Conservation (phyloP, 2,888 invertebrate species). For the Lithophane ornitopus region DNA sequence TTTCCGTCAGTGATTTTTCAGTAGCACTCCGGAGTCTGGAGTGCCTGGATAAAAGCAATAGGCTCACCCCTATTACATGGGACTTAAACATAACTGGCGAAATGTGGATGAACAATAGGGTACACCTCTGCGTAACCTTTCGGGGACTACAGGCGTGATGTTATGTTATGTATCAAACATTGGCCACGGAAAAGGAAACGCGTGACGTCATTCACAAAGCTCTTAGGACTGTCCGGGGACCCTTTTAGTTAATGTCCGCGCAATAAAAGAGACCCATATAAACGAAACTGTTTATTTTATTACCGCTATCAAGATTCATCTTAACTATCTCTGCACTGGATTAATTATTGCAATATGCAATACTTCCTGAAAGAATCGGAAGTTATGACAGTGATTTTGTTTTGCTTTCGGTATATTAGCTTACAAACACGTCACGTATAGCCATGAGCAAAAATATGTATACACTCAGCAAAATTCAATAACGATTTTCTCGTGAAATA, state of each 20-base stretch:
- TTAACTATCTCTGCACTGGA: constrained; percentile 15
- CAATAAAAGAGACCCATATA: constrained; percentile 55
- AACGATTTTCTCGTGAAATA: too few relatives aligned
- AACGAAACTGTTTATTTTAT: constrained; percentile 54
- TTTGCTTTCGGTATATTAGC: constrained; percentile 1
- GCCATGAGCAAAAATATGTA: too few relatives aligned
- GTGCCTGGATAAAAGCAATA: neutral
- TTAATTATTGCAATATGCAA: constrained; percentile 41
- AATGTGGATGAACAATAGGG: too few relatives aligned
- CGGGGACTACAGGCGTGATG: neutral
- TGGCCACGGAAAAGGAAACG: neutral
- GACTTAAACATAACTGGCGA: neutral
- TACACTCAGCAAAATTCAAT: too few relatives aligned
- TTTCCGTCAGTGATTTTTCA: neutral
- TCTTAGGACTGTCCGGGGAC: constrained; percentile 24
- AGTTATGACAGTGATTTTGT: constrained; percentile 5
- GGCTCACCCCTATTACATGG: neutral
- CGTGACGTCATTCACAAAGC: constrained; percentile 14
- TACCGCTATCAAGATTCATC: constrained; percentile 46
- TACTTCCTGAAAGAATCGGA: constrained; percentile 4
- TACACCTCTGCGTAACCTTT: neutral
- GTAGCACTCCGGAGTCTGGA: neutral
- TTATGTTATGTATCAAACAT: constrained; percentile 15
- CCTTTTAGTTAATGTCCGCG: constrained; percentile 38
- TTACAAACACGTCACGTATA: neutral